Evolutionary conservation across 2,888 invertebrate genomes (phyloP), one percentile per base, ranked within the genome.

Genomic region (Xestoiulus laeticollis): DNA sequence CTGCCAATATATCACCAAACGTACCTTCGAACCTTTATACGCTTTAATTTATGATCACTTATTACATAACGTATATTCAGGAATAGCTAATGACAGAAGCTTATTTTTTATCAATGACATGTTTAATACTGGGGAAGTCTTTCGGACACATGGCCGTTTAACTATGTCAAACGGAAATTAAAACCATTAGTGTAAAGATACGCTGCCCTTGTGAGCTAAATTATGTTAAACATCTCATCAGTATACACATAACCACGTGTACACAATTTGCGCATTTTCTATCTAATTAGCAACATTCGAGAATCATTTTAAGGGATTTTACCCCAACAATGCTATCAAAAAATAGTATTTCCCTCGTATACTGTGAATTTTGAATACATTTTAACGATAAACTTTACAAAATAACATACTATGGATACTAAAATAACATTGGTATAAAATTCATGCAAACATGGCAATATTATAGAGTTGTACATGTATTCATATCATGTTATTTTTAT

Each of bases 121-220:
- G 0, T 12, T 22, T 30, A 26, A 78, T 14, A 30, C 22, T 78
- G 14, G n/a, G n/a, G 38, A 38, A 68, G 22, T 68, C 22, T 68
- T 19, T 78, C 30, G 12, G 30, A 22, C 22, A 26, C 30, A 14
- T 78, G 10, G 2, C 12, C 30, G 30, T 3, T 30, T 30, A 78
- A 78, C 78, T 78, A 30, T 78, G 78, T 78, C 78, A 78, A 78
- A 78, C 78, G 78, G 78, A 78, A 78, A 78, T 78, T 78, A 78
- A 78, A 78, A 14, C 78, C 78, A 30, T 78, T 30, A 78, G 12
- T 78, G 30, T 68, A 8, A 16, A 38, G 48, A 48, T 48, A 38
- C 48, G 48, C 48, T 48, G 14, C 19, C 48, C 19, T 14, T 19
- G 48, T 48, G 48, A 6, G 1, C 12, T 48, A 59, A n/a, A 59